Base-by-base conservation (phyloP, 2,113 vertebrate species). In the Tenebrosternarchus preto region DNA sequence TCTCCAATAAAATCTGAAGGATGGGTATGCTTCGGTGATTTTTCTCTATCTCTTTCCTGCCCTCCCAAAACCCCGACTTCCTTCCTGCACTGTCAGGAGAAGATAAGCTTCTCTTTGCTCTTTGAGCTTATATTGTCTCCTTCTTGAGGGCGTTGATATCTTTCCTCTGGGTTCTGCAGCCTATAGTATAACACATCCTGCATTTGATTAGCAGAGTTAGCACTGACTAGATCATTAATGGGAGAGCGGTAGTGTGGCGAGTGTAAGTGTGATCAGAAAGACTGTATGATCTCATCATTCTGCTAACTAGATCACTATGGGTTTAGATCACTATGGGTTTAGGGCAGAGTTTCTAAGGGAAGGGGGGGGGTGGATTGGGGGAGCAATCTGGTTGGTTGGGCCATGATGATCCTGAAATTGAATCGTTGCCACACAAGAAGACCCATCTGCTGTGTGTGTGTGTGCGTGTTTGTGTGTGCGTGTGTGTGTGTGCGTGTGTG, bases 371-470 rank as follows among this genome's bases (percentile, higher is more conserved):
- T 76, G 63, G 29, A 72, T 31, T 59, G 56, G 27, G 72, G 56
- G 67, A 59, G 15, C 63, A 81, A 59, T 55, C 68, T 55, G 53
- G 36, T 64, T 70, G 63, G 31, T 64, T 70, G 63, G 31, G 72
- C 61, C 77, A 29, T 64, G 59, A 25, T 70, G 66, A 74, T 73
- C 56, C 72, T 84, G 80, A 82, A 64, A 72, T 73, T 59, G 76
- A 82, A 25, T 82, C 67, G 67, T 60, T 75, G 39, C 73, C 77
- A 67, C 77, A 73, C 66, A 77, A 60, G 56, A 70, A 53, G 56
- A 5, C 74, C 83, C 83, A 85, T 85, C 77, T 82, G 83, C 77
- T 79, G 50, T 53, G 73, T 61, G 31, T 57, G 25, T 68, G 57
- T n/a, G 60, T 78, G 53, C 50, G 20, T 24, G 59, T 59, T 22